phyloP scores from a whole-genome alignment of 64 coral and sea anemone genomes.

The Porites australiensis region DNA sequence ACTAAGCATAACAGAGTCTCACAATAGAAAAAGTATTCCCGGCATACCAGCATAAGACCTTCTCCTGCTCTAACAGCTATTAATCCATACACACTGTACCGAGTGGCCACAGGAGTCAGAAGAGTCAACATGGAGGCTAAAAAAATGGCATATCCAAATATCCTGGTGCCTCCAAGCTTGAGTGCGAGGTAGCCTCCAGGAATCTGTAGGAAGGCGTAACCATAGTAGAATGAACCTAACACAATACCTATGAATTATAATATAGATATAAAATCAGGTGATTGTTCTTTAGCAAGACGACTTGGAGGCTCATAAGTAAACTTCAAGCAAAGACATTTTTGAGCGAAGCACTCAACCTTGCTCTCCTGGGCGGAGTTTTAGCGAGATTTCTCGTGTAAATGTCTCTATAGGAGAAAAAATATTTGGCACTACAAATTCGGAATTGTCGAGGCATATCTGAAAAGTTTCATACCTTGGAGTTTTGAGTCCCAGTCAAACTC shows the following conservation, averaged over 20 bases:
- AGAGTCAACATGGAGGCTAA: conserved; percentile 85
- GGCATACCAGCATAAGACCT: conserved; percentile 75
- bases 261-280: not conserved
- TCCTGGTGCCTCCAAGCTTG: conserved; percentile 77
- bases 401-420: no score
- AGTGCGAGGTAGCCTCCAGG: conserved; percentile 82
- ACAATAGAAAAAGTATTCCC: no score
- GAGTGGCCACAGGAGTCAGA: conserved; percentile 83
- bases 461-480: conserved; percentile 70
- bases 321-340: no score
- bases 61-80: conserved; percentile 77
- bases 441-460: no score
- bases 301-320: no score
- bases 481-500: conserved; percentile 92
- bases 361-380: no score
- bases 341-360: no score
- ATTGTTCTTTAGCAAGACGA: not conserved
- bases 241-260: conserved; percentile 62
- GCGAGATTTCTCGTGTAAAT: no score
- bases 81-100: conserved; percentile 82
- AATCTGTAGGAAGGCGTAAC: conserved; percentile 83
- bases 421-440: no score
- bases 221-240: conserved; percentile 88
- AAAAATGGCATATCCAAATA: conserved; percentile 92
- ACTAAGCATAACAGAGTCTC: no score